phyloP scores from a whole-genome alignment of 2,113 vertebrate genomes.

The Dendrocopos noguchii region DNA sequence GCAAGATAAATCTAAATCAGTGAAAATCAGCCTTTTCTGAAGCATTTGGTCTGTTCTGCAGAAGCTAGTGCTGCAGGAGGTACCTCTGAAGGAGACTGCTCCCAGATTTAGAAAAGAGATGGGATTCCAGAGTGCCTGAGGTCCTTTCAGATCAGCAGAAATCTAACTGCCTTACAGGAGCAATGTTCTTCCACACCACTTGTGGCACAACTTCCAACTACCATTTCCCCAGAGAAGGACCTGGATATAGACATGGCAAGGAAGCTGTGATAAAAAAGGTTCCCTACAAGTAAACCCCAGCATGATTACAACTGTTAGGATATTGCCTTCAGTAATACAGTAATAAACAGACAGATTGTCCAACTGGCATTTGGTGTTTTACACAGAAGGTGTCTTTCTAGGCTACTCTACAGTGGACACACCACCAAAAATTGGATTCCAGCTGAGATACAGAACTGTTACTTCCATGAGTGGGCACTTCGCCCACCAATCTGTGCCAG shows the following conservation, averaged over 20 bases:
- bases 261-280: neutral
- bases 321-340: neutral
- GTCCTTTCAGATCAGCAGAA: neutral
- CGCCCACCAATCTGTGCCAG: fast-evolving
- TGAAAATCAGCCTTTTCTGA: neutral
- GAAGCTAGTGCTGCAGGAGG: neutral
- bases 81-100: neutral
- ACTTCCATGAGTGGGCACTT: neutral
- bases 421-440: neutral
- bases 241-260: neutral
- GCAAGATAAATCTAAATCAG: neutral
- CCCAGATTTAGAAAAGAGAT: neutral
- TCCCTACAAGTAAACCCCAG: neutral
- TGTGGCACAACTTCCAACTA: neutral
- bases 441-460: neutral
- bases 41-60: neutral
- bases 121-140: neutral
- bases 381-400: neutral
- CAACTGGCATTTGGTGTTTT: too few species aligned
- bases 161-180: neutral
- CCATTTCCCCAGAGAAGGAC: neutral
- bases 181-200: neutral
- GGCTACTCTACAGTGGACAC: neutral
- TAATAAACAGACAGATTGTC: neutral
- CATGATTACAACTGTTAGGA: neutral